phyloP scores from a whole-genome alignment of 2,797 vertebrate genomes.

The Naso thynnoides region DNA sequence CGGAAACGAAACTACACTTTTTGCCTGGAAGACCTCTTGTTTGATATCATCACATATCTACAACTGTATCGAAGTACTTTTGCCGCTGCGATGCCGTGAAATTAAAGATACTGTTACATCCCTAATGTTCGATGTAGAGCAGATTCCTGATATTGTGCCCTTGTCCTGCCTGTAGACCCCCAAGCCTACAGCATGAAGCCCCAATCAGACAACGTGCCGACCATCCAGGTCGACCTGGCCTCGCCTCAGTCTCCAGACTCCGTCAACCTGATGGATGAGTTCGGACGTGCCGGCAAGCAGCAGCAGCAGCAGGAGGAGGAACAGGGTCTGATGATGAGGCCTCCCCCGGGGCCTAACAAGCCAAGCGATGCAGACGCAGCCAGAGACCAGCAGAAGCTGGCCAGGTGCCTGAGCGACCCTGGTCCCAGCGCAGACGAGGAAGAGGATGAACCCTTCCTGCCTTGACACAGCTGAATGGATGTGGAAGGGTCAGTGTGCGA shows the following conservation, averaged over 20 bases:
- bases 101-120: too few species aligned
- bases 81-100: too few species aligned
- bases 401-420: constrained; percentile 95
- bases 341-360: constrained; percentile 69
- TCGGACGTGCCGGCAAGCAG: constrained; percentile 53
- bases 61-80: too few species aligned
- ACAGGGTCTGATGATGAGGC: constrained; percentile 88
- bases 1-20: too few species aligned
- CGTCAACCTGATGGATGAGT: constrained; percentile 87
- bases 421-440: constrained; percentile 91
- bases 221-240: constrained; percentile 95
- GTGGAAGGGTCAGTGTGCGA: constrained; percentile 19
- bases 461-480: constrained; percentile 48
- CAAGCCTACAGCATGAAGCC: constrained; percentile 89
- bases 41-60: too few species aligned
- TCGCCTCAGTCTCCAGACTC: constrained; percentile 94
- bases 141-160: neutral
- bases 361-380: constrained; percentile 73
- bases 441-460: constrained; percentile 91
- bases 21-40: too few species aligned
- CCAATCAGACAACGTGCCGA: constrained; percentile 80
- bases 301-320: constrained; percentile 60
- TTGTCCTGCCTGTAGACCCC: constrained; percentile 84
- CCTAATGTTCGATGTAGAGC: neutral
- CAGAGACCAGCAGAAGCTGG: constrained; percentile 89